Evolutionary conservation across 2,888 invertebrate genomes (phyloP), one percentile per base, ranked within the genome.

Genomic region (Slavum lentiscoides): DNA sequence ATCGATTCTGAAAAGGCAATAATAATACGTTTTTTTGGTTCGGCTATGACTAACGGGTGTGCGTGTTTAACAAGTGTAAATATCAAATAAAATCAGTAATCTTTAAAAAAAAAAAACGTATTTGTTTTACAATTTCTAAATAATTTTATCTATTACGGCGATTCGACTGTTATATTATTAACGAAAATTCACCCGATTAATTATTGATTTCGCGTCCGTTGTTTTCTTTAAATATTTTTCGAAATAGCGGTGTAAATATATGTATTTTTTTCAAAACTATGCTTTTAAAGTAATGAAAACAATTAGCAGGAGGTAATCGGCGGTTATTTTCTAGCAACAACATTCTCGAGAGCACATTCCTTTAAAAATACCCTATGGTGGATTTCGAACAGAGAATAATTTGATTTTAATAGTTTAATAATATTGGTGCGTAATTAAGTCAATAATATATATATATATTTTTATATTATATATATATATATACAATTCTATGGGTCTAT

Each of bases 341-440:
- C 9, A 9, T 43, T 43, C 43, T 9, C 9, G 2, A 9, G 7
- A 0, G 6, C 30, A 62, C 21, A 43, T 73, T 61, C 23, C 30
- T 53, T 19, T 61, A 53, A 30, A 23, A 43, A 30, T 30, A 30
- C 53, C 30, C n/a, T 21, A 2, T 53, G 8, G n/a, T 55, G 21
- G 21, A 37, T 74, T 62, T 13, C 13, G 49, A 49, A 49, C 0
- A n/a, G 43, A n/a, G 21, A 37, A 37, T 74, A 55, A 64, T 74
- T 66, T 66, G 64, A 39, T 74, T 74, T 66, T 64, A 64, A 74
- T 66, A 17, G 53, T 39, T 7, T 17, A 39, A 39, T 17, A 55
- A 21, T 37, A 17, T 55, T 37, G 3, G 55, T 37, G n/a, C n/a
- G 1, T 53, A 4, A 55, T 30, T 69, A 66, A 21, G 13, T 67